Conservation (phyloP, 2,797 vertebrate genomes). For the Cyclopterus lumpus region DNA sequence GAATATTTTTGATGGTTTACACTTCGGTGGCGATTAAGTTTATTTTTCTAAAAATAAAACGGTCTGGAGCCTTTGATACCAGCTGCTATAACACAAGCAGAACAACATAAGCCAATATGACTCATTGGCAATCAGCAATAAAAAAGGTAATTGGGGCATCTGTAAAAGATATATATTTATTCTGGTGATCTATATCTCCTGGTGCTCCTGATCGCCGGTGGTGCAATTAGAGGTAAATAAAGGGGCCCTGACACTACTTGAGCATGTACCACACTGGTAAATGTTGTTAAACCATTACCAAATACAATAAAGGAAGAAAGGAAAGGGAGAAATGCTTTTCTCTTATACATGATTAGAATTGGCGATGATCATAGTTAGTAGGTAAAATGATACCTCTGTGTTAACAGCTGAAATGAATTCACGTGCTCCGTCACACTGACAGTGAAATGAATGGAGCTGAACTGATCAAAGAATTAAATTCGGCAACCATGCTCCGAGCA, state of each 20-base stretch:
- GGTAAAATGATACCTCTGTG: constrained; percentile 14
- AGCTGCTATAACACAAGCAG: background rate
- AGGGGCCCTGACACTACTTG: background rate
- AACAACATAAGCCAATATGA: background rate
- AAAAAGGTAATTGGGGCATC: background rate
- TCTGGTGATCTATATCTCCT: background rate
- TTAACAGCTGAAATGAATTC: constrained; percentile 29
- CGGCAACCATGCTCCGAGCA: constrained; percentile 46
- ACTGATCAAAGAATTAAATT: constrained; percentile 54
- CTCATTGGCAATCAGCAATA: background rate
- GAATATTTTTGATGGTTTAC: background rate
- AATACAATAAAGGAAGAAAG: background rate
- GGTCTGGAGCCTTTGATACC: too few relatives aligned
- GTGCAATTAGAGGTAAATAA: background rate
- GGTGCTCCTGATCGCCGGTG: background rate
- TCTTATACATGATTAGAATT: background rate
- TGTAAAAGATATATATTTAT: background rate
- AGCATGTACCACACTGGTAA: background rate
- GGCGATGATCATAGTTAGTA: constrained; percentile 7
- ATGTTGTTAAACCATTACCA: background rate
- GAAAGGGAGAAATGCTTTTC: background rate
- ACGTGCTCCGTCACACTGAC: constrained; percentile 21
- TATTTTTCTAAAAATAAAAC: background rate
- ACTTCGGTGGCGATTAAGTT: background rate
- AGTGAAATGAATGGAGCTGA: constrained; percentile 43